Base-by-base conservation (phyloP, 2,888 invertebrate genomes). In the Andricus curvator region DNA sequence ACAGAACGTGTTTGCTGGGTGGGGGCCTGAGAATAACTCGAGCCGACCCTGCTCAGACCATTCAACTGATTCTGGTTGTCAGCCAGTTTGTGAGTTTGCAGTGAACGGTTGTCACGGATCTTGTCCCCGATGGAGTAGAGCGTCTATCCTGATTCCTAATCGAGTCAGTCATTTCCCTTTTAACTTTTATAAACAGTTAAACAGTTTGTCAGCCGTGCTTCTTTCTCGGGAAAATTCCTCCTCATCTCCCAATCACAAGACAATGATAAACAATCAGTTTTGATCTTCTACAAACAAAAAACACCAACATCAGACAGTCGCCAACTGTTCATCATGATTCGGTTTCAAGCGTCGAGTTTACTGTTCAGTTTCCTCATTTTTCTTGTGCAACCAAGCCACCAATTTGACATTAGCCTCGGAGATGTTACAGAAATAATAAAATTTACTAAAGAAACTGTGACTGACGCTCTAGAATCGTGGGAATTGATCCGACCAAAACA, bases 361-460 rank as follows among this genome's bases (percentile, higher is more conserved):
- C 37, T 74, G n/a, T 51, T 70, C 9, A 9, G 25, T 62, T 29
- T 56, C 20, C 51, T 74, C 4, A 13, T 56, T 56, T 51, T 37
- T n/a, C 29, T 13, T 33, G 56, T 74, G 56, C 74, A 74, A 74
- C 51, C 51, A 33, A n/a, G 29, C 6, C 25, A 9, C 13, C 51
- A 51, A 74, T 74, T 90, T 17, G 83, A 82, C 33, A 56, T 74
- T 4, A 74, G 74, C 48, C 81, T 91, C 11, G 85, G 86, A 6
- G 89, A 90, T 25, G 81, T 90, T 2, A 65, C 85, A 17, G 91
- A 92, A 5, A 79, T 92, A 11, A 51, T 92, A 0, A 88, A 88
- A 64, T 86, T 91, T 62, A 88, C 89, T 3, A 84, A 86, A 3
- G 89, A 88, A 25, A 81, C 88, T 1, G 65, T 88, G 0, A 81